A percentile compares a stretch with the other conserved stretches of the same genome.
These are phyloP conservation scores for Laupala kohalensis DNA, from an alignment of 1,140 invertebrate species.

Conservation along the genomic window DNA sequence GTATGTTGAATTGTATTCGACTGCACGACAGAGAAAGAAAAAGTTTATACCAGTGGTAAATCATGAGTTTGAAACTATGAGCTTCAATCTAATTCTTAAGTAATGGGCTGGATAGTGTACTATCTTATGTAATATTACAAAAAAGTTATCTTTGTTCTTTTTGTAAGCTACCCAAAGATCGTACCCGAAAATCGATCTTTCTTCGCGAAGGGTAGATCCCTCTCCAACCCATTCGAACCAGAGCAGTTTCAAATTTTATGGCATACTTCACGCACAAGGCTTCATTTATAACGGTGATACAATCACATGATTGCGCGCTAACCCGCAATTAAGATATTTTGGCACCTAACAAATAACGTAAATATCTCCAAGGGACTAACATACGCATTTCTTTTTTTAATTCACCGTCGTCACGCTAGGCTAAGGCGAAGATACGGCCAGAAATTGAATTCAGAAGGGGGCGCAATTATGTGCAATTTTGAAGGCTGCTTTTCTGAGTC, in stretches of 20 bases:
- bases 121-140: too few species aligned
- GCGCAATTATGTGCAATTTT: background rate
- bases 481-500: background rate
- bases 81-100: too few species aligned
- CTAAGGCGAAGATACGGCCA: background rate
- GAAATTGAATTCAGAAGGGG: background rate
- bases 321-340: background rate
- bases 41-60: too few species aligned
- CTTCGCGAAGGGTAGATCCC: too few species aligned
- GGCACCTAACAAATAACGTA: background rate
- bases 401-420: background rate
- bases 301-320: background rate
- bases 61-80: too few species aligned
- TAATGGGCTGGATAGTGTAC: too few species aligned
- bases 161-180: too few species aligned
- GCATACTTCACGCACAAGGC: background rate
- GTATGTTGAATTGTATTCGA: too few species aligned
- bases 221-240: too few species aligned
- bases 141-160: too few species aligned
- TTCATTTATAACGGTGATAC: background rate
- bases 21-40: too few species aligned
- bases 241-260: background rate
- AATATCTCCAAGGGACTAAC: background rate
- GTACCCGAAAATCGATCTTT: too few species aligned
- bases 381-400: background rate